Evolutionary conservation across 2,113 vertebrate genomes (phyloP).

Genomic region (Daubentonia madagascariensis): DNA sequence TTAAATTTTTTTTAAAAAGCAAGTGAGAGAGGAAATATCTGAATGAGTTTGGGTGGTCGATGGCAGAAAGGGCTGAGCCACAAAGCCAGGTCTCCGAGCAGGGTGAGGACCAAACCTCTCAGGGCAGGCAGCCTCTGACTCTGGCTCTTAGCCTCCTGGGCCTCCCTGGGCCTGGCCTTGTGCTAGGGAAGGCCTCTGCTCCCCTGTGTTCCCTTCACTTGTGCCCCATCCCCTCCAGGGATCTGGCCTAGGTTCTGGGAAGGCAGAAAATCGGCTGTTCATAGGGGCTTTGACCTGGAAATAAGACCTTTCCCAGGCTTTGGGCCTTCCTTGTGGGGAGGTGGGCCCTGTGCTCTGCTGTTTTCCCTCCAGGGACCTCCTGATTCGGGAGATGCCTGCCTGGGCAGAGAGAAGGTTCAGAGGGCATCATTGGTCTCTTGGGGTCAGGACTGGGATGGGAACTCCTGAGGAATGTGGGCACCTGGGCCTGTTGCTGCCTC

Average conservation of each 20-base stretch:
- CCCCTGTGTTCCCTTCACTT: not conserved
- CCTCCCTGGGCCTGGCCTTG: not conserved
- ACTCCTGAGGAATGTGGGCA: not conserved
- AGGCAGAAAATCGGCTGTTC: not conserved
- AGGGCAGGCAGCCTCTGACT: not conserved
- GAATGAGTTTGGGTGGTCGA: constrained; percentile 96
- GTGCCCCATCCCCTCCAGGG: not conserved
- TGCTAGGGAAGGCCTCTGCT: not conserved
- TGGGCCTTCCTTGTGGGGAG: not conserved
- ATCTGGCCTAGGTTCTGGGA: not conserved
- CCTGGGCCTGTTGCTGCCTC: not conserved
- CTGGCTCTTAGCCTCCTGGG: not conserved
- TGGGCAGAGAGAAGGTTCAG: not conserved
- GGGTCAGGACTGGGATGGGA: not conserved
- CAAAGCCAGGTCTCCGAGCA: constrained; percentile 64
- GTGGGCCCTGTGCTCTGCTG: not conserved
- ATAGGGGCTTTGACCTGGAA: not conserved
- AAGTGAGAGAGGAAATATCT: constrained; percentile 93
- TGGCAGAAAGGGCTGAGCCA: constrained; percentile 89
- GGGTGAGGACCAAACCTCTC: not conserved
- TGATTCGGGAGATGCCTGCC: not conserved
- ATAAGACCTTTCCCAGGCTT: not conserved
- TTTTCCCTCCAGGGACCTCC: not conserved
- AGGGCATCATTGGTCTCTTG: not conserved
- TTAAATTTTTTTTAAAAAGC: constrained; percentile 94